Percentiles rank a stretch among this genome's conserved stretches.
These are phyloP conservation scores for Tribolium madens DNA, from an alignment of 1,140 invertebrate species.

Conservation along the genomic window DNA sequence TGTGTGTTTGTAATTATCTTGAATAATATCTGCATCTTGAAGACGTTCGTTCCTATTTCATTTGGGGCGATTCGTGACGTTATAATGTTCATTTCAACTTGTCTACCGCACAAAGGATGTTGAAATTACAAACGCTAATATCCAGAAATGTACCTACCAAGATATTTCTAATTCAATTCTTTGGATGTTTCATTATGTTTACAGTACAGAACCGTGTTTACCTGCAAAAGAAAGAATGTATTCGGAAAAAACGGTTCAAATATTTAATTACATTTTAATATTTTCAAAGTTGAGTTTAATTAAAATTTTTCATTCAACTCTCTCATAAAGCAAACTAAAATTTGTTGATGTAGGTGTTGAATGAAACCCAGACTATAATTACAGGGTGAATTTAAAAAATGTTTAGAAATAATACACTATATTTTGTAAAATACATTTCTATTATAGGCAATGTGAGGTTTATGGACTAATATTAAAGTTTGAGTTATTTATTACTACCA, in stretches of 20 bases:
- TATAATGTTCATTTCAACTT: conserved; percentile 47
- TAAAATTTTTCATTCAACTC: background rate
- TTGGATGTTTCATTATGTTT: conserved; percentile 49
- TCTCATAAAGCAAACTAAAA: background rate
- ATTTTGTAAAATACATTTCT: background rate
- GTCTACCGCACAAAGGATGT: conserved; percentile 47
- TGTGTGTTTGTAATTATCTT: conserved; percentile 32
- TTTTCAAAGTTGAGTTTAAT: conserved; percentile 12
- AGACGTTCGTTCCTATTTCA: conserved; percentile 47
- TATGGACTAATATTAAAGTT: background rate
- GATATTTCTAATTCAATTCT: conserved; percentile 50
- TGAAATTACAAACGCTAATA: conserved; percentile 50
- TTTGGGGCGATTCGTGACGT: conserved; percentile 44
- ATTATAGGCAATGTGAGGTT: background rate
- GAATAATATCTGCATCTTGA: conserved; percentile 43
- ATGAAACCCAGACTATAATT: background rate
- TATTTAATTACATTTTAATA: conserved; percentile 37
- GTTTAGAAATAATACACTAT: background rate
- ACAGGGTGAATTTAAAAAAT: conserved; percentile 9
- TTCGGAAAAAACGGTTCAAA: background rate
- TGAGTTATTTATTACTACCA: conserved; percentile 1
- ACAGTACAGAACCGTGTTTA: conserved; percentile 6
- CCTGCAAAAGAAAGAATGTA: conserved; percentile 18
- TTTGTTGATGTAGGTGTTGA: conserved; percentile 15
- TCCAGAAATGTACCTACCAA: conserved; percentile 50